Base-by-base conservation (phyloP, 2,797 vertebrate species). In the Coreius guichenoti region DNA sequence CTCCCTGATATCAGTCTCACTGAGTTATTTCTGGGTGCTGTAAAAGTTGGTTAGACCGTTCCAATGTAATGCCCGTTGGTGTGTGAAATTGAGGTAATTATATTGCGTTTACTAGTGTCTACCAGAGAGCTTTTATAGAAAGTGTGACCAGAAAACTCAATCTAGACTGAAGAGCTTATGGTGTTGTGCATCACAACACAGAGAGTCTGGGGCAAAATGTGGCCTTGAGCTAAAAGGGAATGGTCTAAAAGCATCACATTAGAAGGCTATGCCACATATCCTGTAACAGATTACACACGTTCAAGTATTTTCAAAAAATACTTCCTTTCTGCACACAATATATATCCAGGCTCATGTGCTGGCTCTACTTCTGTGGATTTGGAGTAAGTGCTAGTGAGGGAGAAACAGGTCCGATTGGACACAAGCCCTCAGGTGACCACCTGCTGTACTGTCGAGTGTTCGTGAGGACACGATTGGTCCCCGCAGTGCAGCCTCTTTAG, bases 401-500 rank as follows among this genome's bases (percentile, higher is more conserved):
- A 78, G 31, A 81, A 65, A 11, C 36, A 2, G 12, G 49, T 74
- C 68, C 21, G 84, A 87, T 92, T 67, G 70, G 68, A 47, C 70
- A 23, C 17, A 23, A 9, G 56, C 29, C 21, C 63, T 92, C 95
- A 96, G 91, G 96, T 97, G 93, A 95, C 95, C 80, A 97, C 97
- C 89, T 97, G 96, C 93, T 97, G 98, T 39, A 96, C 95, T 16
- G 92, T 94, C 0, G 96, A 94, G 86, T 90, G 96, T 93, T 98
- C 97, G 0, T 94, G 95, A 29, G 97, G 90, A 84, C 98, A 99
- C 0, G 95, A 91, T 67, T 92, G 96, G 31, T 91, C 95, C 79
- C 96, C 89, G 65, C 98, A 98, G 90, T 94, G 96, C 85, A 99
- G 92, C 92, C 96, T 96, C 91, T 95, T 96, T 26, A 97, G 93